Percentiles rank a stretch among this genome's conserved stretches.
Evolutionary conservation across 2,113 vertebrate species (phyloP).

Genomic region (Ictalurus furcatus): DNA sequence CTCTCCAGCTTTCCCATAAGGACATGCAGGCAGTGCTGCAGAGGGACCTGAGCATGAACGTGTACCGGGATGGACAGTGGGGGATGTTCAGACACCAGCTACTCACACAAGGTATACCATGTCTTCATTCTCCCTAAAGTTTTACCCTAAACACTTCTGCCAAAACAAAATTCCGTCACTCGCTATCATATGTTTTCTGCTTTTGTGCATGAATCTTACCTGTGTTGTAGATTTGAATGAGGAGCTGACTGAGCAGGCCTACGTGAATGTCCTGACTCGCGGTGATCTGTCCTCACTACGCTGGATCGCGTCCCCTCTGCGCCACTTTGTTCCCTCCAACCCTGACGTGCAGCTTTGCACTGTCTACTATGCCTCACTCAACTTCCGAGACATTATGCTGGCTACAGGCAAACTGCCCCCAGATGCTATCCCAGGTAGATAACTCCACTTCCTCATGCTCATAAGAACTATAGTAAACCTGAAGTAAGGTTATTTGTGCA

Average conservation of each 20-base stretch:
- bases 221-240: constrained; percentile 71
- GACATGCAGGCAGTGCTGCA: constrained; percentile 76
- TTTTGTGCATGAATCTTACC: constrained; percentile 12
- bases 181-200: background rate
- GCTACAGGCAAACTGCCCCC: constrained; percentile 93
- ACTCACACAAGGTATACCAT: constrained; percentile 73
- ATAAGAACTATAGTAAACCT: background rate
- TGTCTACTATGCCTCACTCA: constrained; percentile 89
- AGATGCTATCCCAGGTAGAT: constrained; percentile 90
- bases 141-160: background rate
- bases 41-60: constrained; percentile 85
- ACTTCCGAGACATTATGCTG: constrained; percentile 96
- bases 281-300: constrained; percentile 91
- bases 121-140: background rate
- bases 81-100: constrained; percentile 87
- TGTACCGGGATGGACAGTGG: constrained; percentile 88
- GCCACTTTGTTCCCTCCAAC: constrained; percentile 64
- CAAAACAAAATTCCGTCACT: background rate
- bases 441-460: background rate
- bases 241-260: constrained; percentile 83
- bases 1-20: constrained; percentile 58
- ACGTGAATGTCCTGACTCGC: constrained; percentile 86
- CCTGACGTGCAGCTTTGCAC: constrained; percentile 76
- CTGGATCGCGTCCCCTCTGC: constrained; percentile 89
- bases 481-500: background rate